Base-by-base conservation (phyloP, 2,113 vertebrate genomes). In the Synchiropus splendidus region DNA sequence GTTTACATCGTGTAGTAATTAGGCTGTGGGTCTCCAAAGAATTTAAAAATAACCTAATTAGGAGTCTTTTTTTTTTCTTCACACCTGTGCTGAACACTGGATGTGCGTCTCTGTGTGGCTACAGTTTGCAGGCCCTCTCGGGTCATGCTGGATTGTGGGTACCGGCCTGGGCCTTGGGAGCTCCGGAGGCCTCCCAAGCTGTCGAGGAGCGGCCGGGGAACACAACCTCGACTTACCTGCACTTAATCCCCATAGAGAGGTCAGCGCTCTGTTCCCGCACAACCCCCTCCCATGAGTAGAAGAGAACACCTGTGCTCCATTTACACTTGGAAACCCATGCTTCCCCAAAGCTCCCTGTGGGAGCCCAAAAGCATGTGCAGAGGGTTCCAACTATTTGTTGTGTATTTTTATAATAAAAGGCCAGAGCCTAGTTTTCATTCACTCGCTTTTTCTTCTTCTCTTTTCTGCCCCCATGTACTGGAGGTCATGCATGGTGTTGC, bases 31-130 rank as follows among this genome's bases (percentile, higher is more conserved):
- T 58, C 63, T 71, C 68, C 55, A 61, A 67, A 77, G 68, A 27
- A 77, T 79, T 73, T 63, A 72, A 76, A 76, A 76, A 72, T 61
- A 79, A 73, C 67, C 71, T 72, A 82, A 77, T 77, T 77, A 80
- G 61, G 67, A 54, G 56, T 72, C 72, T 67, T 72, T 78, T 76
- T 76, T 79, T 64, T 75, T 56, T 65, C 54, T 70, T 57, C 42
- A 60, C 77, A 78, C 59, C 72, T 79, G 77, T 55, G 63, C 63
- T 58, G 18, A 62, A 38, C 36, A 34, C 35, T 48, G 44, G 18
- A 11, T 51, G 42, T 49, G 51, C 42, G 48, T 54, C 27, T 52
- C 12, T 38, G 34, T 40, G 45, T 48, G 38, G 31, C 14, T n/a
- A n/a, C n/a, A n/a, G n/a, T n/a, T n/a, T n/a, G n/a, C n/a, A n/a